Percentiles rank a stretch among this genome's conserved stretches.
Conservation (phyloP, 2,113 vertebrate genomes). For the Cnemophilus loriae region DNA sequence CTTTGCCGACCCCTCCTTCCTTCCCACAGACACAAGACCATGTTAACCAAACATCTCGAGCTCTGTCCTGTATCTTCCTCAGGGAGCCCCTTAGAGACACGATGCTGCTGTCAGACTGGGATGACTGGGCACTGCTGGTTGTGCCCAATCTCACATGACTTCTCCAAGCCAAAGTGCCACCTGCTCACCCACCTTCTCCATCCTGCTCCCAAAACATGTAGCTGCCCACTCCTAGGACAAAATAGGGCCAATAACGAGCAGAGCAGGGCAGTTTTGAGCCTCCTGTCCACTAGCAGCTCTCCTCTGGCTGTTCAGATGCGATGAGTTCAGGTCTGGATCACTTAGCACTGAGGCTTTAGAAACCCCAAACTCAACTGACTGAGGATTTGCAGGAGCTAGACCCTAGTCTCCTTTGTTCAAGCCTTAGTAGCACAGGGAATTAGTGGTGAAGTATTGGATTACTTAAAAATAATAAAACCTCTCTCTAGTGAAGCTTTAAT, state of each 20-base stretch:
- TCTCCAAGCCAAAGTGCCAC: background rate
- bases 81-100: background rate
- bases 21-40: background rate
- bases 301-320: background rate
- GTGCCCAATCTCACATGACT: fast-evolving
- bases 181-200: background rate
- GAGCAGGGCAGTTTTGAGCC: background rate
- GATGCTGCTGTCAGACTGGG: background rate
- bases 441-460: background rate
- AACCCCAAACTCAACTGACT: background rate
- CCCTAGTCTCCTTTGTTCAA: background rate
- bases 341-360: background rate
- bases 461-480: conserved; percentile 31
- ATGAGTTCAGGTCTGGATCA: background rate
- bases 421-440: conserved; percentile 7
- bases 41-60: fast-evolving
- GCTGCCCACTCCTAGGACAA: background rate
- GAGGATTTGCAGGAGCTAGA: conserved; percentile 25
- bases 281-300: background rate
- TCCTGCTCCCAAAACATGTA: background rate
- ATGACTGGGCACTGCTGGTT: background rate
- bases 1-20: background rate
- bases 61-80: background rate
- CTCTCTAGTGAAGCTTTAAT: background rate
- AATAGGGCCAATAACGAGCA: fast-evolving